Conservation (phyloP, 2,888 invertebrate genomes). For the Pimpla rufipes region DNA sequence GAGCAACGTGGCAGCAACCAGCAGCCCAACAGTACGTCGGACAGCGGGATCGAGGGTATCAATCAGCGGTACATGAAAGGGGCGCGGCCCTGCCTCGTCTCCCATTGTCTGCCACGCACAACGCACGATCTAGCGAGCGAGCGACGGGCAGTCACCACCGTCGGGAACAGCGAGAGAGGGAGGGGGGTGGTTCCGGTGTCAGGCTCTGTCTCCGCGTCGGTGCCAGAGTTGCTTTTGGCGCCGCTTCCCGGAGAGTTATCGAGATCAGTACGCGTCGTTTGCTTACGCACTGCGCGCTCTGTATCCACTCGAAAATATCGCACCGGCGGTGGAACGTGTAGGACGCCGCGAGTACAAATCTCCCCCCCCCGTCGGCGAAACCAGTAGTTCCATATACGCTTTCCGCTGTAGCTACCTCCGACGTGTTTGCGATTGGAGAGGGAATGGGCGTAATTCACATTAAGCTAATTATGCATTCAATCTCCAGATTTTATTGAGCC, state of each 20-base stretch:
- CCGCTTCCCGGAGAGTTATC: constrained; percentile 37
- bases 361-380: too few species aligned
- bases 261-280: constrained; percentile 45
- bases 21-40: constrained; percentile 65
- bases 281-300: neutral
- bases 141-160: constrained; percentile 65
- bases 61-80: constrained; percentile 81
- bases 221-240: constrained; percentile 55
- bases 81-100: constrained; percentile 80
- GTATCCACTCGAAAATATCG: too few species aligned
- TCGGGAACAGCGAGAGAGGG: neutral
- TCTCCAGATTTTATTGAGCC: too few species aligned
- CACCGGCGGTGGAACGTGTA: too few species aligned
- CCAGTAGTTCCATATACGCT: too few species aligned
- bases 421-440: too few species aligned
- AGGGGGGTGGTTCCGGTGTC: constrained; percentile 75
- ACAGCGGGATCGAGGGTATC: constrained; percentile 78
- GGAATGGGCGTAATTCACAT: too few species aligned
- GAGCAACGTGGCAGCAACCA: constrained; percentile 44
- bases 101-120: constrained; percentile 78
- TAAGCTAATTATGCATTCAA: too few species aligned
- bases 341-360: too few species aligned
- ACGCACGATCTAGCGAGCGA: constrained; percentile 65
- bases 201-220: constrained; percentile 40
- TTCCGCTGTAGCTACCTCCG: too few species aligned